Conservation (phyloP, 2,113 vertebrate species). For the Rattus norvegicus region GRCr8 NC_086021.1:54335501-54336000, state of each 20-base stretch:
- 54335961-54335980: background rate
- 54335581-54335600: background rate
- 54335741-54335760: too few species aligned
- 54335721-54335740: too few species aligned
- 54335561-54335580: background rate
- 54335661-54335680: too few species aligned
- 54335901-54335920: background rate
- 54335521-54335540: background rate
- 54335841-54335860: too few species aligned
- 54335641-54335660: too few species aligned
- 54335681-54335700: too few species aligned
- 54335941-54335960: background rate
- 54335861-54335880: background rate
- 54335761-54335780: too few species aligned
- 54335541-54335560: background rate
- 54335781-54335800: too few species aligned
- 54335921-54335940: conserved; percentile 20
- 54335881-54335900: background rate
- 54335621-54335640: background rate
- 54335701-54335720: too few species aligned
- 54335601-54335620: background rate
- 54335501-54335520: too few species aligned
- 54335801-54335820: too few species aligned
- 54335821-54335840: too few species aligned
- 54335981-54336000: conserved; percentile 5